A percentile compares a stretch with the other conserved stretches of the same genome.
Evolutionary conservation across 2,113 vertebrate species (phyloP).

Genomic region (Hoplias malabaricus): DNA sequence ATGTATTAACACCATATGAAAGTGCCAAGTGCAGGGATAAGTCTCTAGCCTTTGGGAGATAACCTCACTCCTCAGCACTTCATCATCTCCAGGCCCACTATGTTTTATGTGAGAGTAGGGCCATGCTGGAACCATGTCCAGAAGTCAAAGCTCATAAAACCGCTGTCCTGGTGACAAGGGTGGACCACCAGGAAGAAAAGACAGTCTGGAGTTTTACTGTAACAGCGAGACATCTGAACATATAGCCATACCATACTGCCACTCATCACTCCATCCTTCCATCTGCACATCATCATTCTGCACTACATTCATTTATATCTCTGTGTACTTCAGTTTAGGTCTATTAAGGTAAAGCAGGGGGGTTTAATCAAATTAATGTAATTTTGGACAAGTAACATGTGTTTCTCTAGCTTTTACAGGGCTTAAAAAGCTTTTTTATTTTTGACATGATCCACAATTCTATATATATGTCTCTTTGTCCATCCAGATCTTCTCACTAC

Average conservation of each 20-base stretch:
- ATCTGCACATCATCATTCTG: constrained; percentile 1
- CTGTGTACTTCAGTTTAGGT: neutral
- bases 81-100: constrained; percentile 65
- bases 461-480: no score
- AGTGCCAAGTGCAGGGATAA: constrained; percentile 34
- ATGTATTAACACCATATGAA: neutral
- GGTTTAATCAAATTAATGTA: no score
- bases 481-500: no score
- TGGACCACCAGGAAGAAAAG: constrained; percentile 69
- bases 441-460: no score
- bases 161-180: constrained; percentile 56
- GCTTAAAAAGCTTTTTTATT: no score
- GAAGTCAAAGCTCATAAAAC: constrained; percentile 41
- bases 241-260: constrained; percentile 1
- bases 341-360: neutral
- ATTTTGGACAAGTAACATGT: no score
- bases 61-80: constrained; percentile 73
- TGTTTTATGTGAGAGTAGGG: constrained; percentile 68
- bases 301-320: neutral
- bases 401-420: no score
- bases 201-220: neutral
- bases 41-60: constrained; percentile 51
- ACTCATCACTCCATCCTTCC: neutral
- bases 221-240: neutral
- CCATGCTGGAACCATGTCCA: constrained; percentile 61